Evolutionary conservation across 2,888 invertebrate genomes (phyloP).

Genomic region (Napeogenes inachia): DNA sequence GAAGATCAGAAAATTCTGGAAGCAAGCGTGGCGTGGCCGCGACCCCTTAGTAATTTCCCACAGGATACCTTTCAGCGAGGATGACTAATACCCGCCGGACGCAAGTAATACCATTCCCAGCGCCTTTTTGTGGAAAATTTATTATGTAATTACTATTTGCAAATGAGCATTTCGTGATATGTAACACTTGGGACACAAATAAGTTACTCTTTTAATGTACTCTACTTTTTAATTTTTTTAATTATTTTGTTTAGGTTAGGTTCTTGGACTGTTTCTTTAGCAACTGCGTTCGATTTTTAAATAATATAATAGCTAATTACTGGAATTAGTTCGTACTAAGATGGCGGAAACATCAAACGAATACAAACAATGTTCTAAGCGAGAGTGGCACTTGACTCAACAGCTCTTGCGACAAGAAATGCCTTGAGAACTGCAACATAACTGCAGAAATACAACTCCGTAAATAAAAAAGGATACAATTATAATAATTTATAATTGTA

Average conservation of each 20-base stretch:
- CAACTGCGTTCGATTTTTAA: neutral
- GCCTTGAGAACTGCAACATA: constrained; percentile 13
- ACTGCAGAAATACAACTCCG: too few relatives aligned
- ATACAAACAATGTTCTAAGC: constrained; percentile 28
- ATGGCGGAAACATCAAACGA: constrained; percentile 28
- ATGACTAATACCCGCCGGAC: constrained; percentile 67
- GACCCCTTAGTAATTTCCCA: constrained; percentile 65
- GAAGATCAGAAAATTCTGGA: constrained; percentile 19
- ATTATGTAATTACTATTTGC: constrained; percentile 26
- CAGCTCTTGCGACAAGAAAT: constrained; percentile 24
- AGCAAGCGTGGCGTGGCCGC: constrained; percentile 35
- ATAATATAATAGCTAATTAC: constrained; percentile 13
- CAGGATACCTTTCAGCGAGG: constrained; percentile 67
- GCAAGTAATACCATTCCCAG: constrained; percentile 33
- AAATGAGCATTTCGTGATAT: constrained; percentile 16
- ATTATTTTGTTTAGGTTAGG: neutral
- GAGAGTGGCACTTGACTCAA: constrained; percentile 26
- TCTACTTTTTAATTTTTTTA: neutral
- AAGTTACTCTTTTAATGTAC: neutral
- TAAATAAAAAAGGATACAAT: too few relatives aligned
- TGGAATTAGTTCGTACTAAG: constrained; percentile 21
- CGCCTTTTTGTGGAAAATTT: constrained; percentile 26
- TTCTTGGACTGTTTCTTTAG: neutral
- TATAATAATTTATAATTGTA: too few relatives aligned
- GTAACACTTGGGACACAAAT: neutral